Conservation (phyloP, 2,797 vertebrate genomes). For the Acestrorhynchus altus region DNA sequence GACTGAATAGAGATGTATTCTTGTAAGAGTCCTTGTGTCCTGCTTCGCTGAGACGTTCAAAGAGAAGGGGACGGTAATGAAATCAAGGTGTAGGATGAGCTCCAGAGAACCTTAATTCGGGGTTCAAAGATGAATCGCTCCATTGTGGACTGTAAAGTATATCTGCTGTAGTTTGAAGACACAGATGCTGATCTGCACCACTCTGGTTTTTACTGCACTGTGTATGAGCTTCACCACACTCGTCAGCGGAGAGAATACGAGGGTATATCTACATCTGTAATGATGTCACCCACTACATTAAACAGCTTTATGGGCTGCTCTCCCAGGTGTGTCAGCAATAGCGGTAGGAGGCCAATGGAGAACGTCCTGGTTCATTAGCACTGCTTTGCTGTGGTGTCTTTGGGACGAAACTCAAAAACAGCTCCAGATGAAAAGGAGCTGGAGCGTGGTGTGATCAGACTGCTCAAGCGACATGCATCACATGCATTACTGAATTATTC, state of each 20-base stretch:
- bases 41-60: slow-evolving; percentile 9
- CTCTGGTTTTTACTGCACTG: slow-evolving; percentile 2
- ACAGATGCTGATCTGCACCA: background rate
- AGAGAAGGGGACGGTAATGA: slow-evolving; percentile 25
- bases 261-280: slow-evolving; percentile 21
- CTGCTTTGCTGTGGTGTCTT: slow-evolving; percentile 20
- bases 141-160: slow-evolving; percentile 1
- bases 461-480: slow-evolving; percentile 31
- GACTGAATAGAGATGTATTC: background rate
- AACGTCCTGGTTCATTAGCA: slow-evolving; percentile 55
- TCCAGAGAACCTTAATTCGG: slow-evolving; percentile 14
- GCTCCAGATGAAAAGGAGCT: slow-evolving; percentile 18
- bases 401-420: slow-evolving; percentile 32
- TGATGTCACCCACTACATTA: slow-evolving; percentile 40
- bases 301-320: slow-evolving; percentile 24
- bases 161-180: background rate
- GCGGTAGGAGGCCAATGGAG: slow-evolving; percentile 49
- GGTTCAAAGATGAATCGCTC: slow-evolving; percentile 16
- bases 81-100: slow-evolving; percentile 20
- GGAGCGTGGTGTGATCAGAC: slow-evolving; percentile 14
- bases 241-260: slow-evolving; percentile 13
- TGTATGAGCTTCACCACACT: slow-evolving; percentile 11
- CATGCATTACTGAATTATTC: background rate
- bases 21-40: slow-evolving; percentile 10
- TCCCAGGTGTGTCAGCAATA: slow-evolving; percentile 39